phyloP scores from a whole-genome alignment of 2,113 vertebrate genomes.

The Numenius arquata region DNA sequence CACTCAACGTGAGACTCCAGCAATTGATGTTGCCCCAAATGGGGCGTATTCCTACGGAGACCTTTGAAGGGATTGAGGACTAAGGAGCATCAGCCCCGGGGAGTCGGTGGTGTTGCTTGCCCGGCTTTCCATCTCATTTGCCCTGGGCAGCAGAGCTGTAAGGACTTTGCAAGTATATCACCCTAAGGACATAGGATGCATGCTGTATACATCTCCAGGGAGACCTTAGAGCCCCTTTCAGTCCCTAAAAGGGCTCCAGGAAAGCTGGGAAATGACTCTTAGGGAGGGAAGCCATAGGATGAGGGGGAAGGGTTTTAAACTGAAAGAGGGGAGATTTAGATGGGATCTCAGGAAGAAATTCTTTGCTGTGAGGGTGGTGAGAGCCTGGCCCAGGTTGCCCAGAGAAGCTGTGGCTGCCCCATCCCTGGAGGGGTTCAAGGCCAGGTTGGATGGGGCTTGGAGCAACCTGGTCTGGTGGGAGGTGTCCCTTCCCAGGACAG shows the following conservation, averaged over 20 bases:
- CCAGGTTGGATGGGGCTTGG: no score
- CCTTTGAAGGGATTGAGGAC: background rate
- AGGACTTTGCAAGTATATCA: background rate
- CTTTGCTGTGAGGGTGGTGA: no score
- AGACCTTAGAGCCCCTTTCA: background rate
- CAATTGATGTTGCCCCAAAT: background rate
- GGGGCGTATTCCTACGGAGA: background rate
- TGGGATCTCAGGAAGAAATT: no score
- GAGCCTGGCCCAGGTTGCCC: no score
- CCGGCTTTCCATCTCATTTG: background rate
- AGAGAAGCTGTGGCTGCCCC: no score
- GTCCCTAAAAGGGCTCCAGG: background rate
- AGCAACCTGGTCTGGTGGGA: no score
- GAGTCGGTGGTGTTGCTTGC: background rate
- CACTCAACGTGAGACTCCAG: accelerated
- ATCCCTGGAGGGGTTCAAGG: no score
- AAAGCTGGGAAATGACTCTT: background rate
- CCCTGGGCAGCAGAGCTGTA: background rate
- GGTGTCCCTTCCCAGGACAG: no score
- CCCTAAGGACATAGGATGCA: background rate
- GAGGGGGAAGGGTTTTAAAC: no score
- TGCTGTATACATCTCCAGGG: background rate
- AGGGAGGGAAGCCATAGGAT: background rate
- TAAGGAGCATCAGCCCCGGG: background rate
- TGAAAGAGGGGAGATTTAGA: no score